A percentile compares a stretch with the other conserved stretches of the same genome.
These are phyloP conservation scores for Hirtodrosophila trivittata DNA, from an alignment of 2,888 invertebrate species.

Conservation along the genomic window DNA sequence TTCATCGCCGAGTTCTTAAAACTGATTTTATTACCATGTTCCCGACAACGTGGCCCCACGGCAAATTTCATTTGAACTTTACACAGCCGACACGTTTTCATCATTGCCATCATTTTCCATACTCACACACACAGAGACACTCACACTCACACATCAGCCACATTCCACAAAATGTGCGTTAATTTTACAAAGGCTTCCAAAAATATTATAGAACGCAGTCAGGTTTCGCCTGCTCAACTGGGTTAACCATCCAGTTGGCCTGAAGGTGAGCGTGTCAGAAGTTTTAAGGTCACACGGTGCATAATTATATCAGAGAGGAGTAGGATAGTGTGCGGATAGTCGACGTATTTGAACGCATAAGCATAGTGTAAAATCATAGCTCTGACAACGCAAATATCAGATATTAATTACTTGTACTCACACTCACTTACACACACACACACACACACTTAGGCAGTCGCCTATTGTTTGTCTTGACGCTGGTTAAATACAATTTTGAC, in stretches of 20 bases:
- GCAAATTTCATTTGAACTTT: conserved; percentile 46
- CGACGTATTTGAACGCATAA: neutral
- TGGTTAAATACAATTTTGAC: conserved; percentile 54
- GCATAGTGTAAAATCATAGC: conserved; percentile 35
- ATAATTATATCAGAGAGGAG: conserved; percentile 32
- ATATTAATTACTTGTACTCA: conserved; percentile 43
- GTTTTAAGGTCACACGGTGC: conserved; percentile 50
- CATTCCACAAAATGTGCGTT: conserved; percentile 18
- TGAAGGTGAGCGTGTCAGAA: conserved; percentile 44
- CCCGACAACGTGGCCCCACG: conserved; percentile 34
- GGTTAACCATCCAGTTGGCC: conserved; percentile 11
- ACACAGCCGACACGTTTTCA: conserved; percentile 31
- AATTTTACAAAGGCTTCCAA: conserved; percentile 29
- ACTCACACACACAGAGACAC: conserved; percentile 1
- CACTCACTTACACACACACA: neutral
- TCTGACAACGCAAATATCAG: conserved; percentile 44
- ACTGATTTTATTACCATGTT: conserved; percentile 51
- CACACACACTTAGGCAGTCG: conserved; percentile 16
- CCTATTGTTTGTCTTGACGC: conserved; percentile 37
- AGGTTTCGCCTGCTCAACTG: neutral
- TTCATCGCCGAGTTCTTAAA: conserved; percentile 19
- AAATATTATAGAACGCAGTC: conserved; percentile 22
- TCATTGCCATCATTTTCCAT: conserved; percentile 20
- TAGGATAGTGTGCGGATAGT: too few relatives aligned
- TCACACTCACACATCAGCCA: neutral